A percentile compares a stretch with the other conserved stretches of the same genome.
These are phyloP conservation scores for Acipenser transmontanus DNA, from an alignment of 2,797 vertebrate genomes.

Conservation along the genomic window DNA sequence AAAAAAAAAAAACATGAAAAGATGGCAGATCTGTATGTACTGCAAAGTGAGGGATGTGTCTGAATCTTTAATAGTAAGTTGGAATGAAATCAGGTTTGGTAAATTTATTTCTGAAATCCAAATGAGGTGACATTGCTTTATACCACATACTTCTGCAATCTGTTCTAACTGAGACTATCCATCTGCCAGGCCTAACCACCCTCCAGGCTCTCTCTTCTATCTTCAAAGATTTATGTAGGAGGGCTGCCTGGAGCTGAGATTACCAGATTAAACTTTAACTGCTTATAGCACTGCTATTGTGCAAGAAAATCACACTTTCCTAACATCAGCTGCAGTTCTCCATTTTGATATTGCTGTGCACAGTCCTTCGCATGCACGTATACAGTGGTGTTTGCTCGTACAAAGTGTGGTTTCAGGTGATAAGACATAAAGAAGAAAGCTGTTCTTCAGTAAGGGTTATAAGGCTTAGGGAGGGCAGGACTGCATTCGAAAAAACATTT, in stretches of 20 bases:
- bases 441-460: too few species aligned
- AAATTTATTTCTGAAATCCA: constrained; percentile 35
- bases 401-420: background rate
- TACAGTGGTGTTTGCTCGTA: background rate
- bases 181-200: constrained; percentile 51
- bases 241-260: constrained; percentile 20
- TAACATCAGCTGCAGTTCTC: background rate
- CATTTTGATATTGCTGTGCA: background rate
- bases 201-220: constrained; percentile 47
- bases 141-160: constrained; percentile 46
- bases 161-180: constrained; percentile 50
- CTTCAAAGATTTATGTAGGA: constrained; percentile 62
- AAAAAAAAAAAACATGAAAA: too few species aligned
- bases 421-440: background rate
- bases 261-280: background rate
- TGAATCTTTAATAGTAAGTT: too few species aligned
- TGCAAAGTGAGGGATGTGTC: too few species aligned
- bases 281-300: background rate
- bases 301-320: background rate
- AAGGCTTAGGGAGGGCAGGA: too few species aligned
- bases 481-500: too few species aligned
- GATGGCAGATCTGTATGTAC: too few species aligned
- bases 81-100: background rate
- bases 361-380: background rate
- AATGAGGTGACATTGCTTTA: constrained; percentile 40